Evolutionary conservation across 2,888 invertebrate genomes (phyloP), one percentile per base, ranked within the genome.

Genomic region (Diabrotica balteata): DNA sequence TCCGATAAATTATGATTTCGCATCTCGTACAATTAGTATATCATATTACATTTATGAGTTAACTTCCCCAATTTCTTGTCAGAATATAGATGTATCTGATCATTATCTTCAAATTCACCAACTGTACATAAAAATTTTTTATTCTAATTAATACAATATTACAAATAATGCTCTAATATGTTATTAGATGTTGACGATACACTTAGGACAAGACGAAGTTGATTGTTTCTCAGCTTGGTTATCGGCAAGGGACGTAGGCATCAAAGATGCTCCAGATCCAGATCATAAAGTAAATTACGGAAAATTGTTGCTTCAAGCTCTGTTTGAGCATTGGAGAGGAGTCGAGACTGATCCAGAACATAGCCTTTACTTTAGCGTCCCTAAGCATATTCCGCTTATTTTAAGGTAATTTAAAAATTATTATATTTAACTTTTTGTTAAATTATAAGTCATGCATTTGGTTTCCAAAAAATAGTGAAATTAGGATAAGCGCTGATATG

Each of bases 211-310:
- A 83, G 99, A 99, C 82, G 99, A 99, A 85, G 94, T 94, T 0
- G 99, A 99, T 82, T 98, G 98, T 82, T 93, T 99, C 79, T 92
- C 97, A 49, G 98, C 99, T 0, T 99, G 99, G 99, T 96, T 99
- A 5, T 97, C 98, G 59, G 95, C 97, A 0, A 93, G 92, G 82
- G 99, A 99, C 82, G 94, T 96, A 42, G 97, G 96, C 0, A 88
- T 98, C 75, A 78, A 76, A 63, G 83, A 83, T 67, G 79, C 79
- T 70, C 81, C 81, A 0, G 94, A 88, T 80, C 90, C 84, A 63
- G 96, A 96, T 80, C 93, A 93, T 74, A 96, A 91, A 88, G 97
- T 98, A 0, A 99, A 99, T 82, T 97, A 97, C 82, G 99, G 99
- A 11, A 95, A 94, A 71, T 86, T 98, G 65, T 84, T 99, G 57